Conservation (phyloP, 2,113 vertebrate genomes). For the Caloenas nicobarica region DNA sequence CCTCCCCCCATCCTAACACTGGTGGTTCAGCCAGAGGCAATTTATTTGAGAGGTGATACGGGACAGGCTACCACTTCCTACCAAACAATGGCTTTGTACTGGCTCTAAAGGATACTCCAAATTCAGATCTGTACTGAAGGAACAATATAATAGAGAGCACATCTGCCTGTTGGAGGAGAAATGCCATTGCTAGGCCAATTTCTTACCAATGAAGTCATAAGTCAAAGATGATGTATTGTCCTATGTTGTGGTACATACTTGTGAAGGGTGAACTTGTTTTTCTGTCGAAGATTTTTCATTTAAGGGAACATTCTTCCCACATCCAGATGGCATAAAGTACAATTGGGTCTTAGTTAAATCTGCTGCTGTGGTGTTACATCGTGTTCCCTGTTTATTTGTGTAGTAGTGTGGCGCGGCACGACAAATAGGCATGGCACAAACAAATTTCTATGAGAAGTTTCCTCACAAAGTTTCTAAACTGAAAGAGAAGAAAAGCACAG, state of each 20-base stretch:
- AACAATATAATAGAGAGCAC: neutral
- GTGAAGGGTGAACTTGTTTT: conserved; percentile 17
- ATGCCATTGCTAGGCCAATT: neutral
- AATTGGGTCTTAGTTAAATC: conserved; percentile 28
- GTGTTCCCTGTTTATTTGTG: conserved; percentile 39
- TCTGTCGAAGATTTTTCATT: neutral
- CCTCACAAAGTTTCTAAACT: neutral
- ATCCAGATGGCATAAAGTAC: conserved; percentile 12
- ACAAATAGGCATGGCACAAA: neutral
- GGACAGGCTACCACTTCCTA: neutral
- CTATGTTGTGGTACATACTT: neutral
- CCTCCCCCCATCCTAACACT: neutral
- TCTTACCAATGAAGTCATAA: neutral
- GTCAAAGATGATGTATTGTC: neutral
- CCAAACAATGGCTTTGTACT: neutral
- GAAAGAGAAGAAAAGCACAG: neutral
- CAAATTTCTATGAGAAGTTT: neutral
- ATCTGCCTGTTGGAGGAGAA: neutral
- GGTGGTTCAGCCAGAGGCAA: neutral
- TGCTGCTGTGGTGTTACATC: conserved; percentile 5
- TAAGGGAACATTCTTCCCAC: conserved; percentile 24
- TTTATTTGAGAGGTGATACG: neutral
- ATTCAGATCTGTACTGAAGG: neutral
- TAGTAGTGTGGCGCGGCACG: fast-evolving
- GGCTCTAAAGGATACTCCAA: neutral